These are phyloP conservation scores for Harmothoe impar DNA, from an alignment of 2,888 invertebrate species.

Conservation along the genomic window DNA sequence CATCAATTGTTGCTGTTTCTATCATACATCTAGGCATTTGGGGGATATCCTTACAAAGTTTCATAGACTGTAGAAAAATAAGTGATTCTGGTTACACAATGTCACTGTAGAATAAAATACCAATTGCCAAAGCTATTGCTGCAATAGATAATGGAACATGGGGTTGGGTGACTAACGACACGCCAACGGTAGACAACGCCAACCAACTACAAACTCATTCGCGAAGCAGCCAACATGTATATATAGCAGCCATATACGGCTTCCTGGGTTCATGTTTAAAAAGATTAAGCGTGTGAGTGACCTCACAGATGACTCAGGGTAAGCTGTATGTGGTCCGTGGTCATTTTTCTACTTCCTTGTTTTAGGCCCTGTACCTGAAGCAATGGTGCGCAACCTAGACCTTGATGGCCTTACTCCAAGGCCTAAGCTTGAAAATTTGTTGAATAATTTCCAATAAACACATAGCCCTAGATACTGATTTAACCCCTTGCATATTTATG, in stretches of 20 bases:
- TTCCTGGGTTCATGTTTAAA: conserved; percentile 55
- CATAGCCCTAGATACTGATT: no score
- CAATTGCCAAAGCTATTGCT: conserved; percentile 63
- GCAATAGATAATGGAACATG: conserved; percentile 51
- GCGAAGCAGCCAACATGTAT: conserved; percentile 57
- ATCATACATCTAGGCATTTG: conserved; percentile 57
- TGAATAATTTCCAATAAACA: no score
- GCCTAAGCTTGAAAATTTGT: no score
- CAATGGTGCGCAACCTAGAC: no score
- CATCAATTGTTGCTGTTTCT: conserved; percentile 57
- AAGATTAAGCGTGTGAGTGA: no score
- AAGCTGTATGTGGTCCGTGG: no score
- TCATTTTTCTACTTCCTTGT: no score
- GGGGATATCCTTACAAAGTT: conserved; percentile 60
- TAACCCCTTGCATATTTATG: no score
- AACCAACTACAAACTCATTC: conserved; percentile 43
- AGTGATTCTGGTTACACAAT: conserved; percentile 64
- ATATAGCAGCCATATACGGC: conserved; percentile 51
- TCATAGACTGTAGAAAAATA: conserved; percentile 65
- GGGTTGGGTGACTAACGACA: conserved; percentile 33
- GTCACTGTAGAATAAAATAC: conserved; percentile 54
- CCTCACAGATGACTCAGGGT: no score
- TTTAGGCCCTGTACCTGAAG: no score
- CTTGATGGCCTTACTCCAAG: no score
- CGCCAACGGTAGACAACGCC: conserved; percentile 37